phyloP scores from a whole-genome alignment of 2,797 vertebrate species.

The Bovichtus diacanthus region DNA sequence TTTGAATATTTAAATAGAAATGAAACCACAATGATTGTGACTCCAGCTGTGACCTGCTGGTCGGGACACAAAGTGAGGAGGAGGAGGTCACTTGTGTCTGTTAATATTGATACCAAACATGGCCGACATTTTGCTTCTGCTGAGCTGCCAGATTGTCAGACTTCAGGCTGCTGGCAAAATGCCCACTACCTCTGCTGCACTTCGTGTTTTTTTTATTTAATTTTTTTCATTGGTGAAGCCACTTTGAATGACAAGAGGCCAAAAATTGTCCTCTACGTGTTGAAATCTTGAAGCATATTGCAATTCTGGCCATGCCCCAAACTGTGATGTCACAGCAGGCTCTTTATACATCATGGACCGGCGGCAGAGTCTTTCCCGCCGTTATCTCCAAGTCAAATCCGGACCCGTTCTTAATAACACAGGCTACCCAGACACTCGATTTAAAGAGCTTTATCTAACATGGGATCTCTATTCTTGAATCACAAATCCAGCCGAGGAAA shows the following conservation, averaged over 20 bases:
- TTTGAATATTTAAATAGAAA: slow-evolving; percentile 6
- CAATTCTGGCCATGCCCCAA: neutral
- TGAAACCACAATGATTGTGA: neutral
- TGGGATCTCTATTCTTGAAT: no score
- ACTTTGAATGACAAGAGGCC: slow-evolving; percentile 21
- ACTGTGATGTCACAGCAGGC: slow-evolving; percentile 19
- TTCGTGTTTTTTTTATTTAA: slow-evolving; percentile 16
- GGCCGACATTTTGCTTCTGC: slow-evolving; percentile 68
- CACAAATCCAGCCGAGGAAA: no score
- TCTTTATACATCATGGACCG: neutral
- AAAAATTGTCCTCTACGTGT: slow-evolving; percentile 2
- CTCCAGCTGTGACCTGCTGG: slow-evolving; percentile 56
- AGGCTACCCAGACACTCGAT: no score
- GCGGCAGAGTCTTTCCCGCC: no score
- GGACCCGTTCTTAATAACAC: no score
- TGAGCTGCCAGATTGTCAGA: slow-evolving; percentile 77
- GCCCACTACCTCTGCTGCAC: slow-evolving; percentile 58
- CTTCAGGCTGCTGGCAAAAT: slow-evolving; percentile 76
- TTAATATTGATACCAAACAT: slow-evolving; percentile 64
- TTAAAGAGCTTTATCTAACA: no score
- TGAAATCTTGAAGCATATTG: neutral
- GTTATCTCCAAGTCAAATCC: no score
- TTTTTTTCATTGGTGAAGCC: slow-evolving; percentile 48
- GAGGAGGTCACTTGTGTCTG: slow-evolving; percentile 49
- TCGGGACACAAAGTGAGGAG: slow-evolving; percentile 19